Percentiles rank a stretch among this genome's conserved stretches.
These are phyloP conservation scores for Felis chaus DNA, from an alignment of 2,113 vertebrate species.

Conservation along the genomic window DNA sequence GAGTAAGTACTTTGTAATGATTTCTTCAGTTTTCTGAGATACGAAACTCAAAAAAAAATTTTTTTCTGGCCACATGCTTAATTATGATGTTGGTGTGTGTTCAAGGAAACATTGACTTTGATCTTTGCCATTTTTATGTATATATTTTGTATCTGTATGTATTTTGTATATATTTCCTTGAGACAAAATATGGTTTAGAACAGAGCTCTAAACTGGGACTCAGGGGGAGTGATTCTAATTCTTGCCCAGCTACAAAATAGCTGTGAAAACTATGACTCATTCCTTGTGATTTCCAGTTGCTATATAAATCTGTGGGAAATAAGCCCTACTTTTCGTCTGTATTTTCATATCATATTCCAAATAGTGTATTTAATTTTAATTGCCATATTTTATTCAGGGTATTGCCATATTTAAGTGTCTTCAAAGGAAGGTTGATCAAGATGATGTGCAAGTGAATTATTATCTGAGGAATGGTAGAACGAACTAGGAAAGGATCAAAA, in stretches of 20 bases:
- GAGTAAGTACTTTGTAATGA: constrained; percentile 81
- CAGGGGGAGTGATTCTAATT: neutral
- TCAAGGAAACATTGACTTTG: neutral
- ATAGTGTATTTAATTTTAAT: neutral
- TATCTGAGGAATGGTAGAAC: neutral
- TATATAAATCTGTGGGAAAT: neutral
- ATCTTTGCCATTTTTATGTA: neutral
- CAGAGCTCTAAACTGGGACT: neutral
- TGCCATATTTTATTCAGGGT: neutral
- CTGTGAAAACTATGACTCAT: neutral
- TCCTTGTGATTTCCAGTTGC: neutral
- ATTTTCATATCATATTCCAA: constrained; percentile 9
- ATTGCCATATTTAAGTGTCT: neutral
- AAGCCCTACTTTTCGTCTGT: neutral
- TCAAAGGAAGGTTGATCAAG: neutral
- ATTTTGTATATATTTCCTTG: neutral
- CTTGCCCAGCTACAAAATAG: neutral
- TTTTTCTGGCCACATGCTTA: neutral
- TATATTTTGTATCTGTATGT: neutral
- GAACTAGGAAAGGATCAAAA: neutral
- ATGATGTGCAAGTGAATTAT: neutral
- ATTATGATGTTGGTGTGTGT: neutral
- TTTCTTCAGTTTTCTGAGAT: neutral
- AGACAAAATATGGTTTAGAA: neutral
- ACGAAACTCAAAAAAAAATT: neutral